These are phyloP conservation scores for Porphyrio hochstetteri DNA, from an alignment of 2,113 vertebrate genomes.

Conservation along the genomic window DNA sequence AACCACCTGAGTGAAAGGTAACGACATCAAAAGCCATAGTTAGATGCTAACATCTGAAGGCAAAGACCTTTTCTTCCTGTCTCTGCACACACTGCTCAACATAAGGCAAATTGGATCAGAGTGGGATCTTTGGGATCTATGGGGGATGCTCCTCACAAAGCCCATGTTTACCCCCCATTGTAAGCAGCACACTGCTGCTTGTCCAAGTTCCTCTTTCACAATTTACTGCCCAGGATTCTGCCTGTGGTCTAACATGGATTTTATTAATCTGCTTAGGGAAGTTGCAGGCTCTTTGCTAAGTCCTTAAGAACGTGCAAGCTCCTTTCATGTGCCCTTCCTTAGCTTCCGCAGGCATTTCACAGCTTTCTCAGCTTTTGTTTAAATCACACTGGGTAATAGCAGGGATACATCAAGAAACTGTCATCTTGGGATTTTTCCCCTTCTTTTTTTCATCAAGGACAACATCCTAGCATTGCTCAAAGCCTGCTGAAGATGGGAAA, in stretches of 20 bases:
- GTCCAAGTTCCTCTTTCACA: background rate
- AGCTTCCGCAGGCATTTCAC: background rate
- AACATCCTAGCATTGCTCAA: background rate
- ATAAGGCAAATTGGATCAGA: accelerated
- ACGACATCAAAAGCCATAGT: background rate
- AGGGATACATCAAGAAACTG: background rate
- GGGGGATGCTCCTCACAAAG: background rate
- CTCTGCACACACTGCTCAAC: accelerated
- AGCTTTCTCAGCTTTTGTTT: background rate
- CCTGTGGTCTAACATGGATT: background rate
- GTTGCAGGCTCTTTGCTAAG: background rate
- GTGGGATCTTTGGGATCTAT: background rate
- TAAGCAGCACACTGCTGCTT: background rate
- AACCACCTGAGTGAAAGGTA: background rate
- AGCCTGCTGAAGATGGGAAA: background rate
- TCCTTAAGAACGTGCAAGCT: background rate
- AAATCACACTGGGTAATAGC: background rate
- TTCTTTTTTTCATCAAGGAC: background rate
- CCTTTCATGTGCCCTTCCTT: background rate
- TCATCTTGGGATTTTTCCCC: too few species aligned
- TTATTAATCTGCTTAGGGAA: background rate
- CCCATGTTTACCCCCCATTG: accelerated
- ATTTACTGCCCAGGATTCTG: background rate
- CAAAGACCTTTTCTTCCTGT: background rate
- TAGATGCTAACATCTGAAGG: background rate